Percentiles rank a stretch among this genome's conserved stretches.
phyloP scores from a whole-genome alignment of 2,888 invertebrate species.

The Pseudolycoriella hygida region DNA sequence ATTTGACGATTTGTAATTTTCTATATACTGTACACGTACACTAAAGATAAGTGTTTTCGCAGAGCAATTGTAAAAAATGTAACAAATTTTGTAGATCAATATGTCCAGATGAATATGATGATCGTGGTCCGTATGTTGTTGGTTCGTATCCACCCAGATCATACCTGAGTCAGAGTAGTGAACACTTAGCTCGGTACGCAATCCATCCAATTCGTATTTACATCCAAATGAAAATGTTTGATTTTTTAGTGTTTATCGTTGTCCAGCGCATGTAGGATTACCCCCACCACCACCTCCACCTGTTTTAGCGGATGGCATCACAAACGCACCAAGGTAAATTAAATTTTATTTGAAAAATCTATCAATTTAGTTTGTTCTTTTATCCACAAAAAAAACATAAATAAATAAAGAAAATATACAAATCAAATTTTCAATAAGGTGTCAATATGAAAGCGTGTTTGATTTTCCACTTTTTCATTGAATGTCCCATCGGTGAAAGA shows the following conservation, averaged over 20 bases:
- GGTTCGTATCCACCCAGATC: conserved; percentile 14
- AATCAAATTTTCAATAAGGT: no score
- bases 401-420: no score
- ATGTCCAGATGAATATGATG: conserved; percentile 12
- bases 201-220: background rate
- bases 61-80: no score
- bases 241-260: conserved; percentile 24
- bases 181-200: conserved; percentile 20
- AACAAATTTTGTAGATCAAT: conserved; percentile 11
- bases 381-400: no score
- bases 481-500: no score
- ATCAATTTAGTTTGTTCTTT: no score
- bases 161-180: conserved; percentile 27
- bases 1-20: no score
- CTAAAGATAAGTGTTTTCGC: no score
- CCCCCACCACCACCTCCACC: conserved; percentile 40
- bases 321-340: conserved; percentile 20
- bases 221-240: background rate
- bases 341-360: conserved; percentile 5
- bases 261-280: conserved; percentile 38
- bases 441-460: no score
- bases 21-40: no score
- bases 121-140: conserved; percentile 14
- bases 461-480: no score
- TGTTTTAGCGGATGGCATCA: conserved; percentile 30